Evolutionary conservation across 2,113 vertebrate species (phyloP).

Genomic region (Thinocorus orbignyianus): DNA sequence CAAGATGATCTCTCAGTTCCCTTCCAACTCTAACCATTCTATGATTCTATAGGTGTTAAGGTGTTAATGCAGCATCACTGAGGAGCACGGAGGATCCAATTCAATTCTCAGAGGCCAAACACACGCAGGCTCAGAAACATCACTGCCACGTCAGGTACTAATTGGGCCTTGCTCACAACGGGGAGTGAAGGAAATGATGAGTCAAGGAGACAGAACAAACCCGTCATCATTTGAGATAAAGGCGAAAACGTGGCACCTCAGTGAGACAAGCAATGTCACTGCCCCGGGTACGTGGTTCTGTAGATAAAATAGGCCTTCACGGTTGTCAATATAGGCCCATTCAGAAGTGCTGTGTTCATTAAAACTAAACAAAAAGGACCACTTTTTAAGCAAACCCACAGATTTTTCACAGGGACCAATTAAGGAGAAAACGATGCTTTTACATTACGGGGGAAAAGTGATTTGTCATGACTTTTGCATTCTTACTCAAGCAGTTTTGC

Average conservation of each 20-base stretch:
- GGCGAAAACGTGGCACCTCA: background rate
- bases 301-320: background rate
- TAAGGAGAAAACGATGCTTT: slow-evolving; percentile 21
- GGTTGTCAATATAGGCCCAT: background rate
- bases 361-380: slow-evolving; percentile 1
- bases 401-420: slow-evolving; percentile 35
- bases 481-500: slow-evolving; percentile 27
- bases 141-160: background rate
- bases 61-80: background rate
- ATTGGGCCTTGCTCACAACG: slow-evolving; percentile 2
- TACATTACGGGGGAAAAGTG: background rate
- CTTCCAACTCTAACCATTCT: too few relatives aligned
- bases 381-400: background rate
- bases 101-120: background rate
- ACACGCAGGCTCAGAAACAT: background rate
- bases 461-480: slow-evolving; percentile 15
- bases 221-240: slow-evolving; percentile 11
- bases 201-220: slow-evolving; percentile 6
- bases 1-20: too few relatives aligned
- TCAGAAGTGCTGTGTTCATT: slow-evolving; percentile 5
- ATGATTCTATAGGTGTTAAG: background rate
- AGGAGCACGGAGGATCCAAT: background rate
- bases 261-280: background rate
- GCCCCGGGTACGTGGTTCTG: background rate
- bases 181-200: background rate